Conservation (phyloP, 1,140 invertebrate genomes). For the Maconellicoccus hirsutus region DNA sequence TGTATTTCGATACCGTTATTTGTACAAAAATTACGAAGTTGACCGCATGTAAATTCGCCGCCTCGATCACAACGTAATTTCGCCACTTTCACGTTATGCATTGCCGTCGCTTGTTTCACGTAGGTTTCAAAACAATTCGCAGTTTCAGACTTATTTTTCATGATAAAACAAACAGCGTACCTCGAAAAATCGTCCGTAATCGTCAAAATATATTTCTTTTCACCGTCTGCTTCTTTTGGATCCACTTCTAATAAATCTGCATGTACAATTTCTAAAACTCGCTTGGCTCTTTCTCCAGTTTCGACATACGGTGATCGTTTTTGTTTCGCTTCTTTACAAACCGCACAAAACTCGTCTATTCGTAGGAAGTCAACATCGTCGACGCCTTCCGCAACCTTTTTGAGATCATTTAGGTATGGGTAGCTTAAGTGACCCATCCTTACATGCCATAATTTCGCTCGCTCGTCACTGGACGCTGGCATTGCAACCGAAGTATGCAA, state of each 20-base stretch:
- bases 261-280: conserved; percentile 32
- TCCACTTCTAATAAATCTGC: conserved; percentile 31
- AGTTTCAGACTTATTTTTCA: not conserved
- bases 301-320: conserved; percentile 28
- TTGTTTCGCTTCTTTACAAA: conserved; percentile 17
- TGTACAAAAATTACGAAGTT: conserved; percentile 22
- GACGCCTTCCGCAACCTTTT: too few relatives aligned
- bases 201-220: not conserved
- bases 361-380: too few relatives aligned
- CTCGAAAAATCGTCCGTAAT: not conserved
- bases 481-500: too few relatives aligned
- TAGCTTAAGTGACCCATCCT: too few relatives aligned
- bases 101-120: not conserved
- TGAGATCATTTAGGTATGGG: too few relatives aligned
- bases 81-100: conserved; percentile 23
- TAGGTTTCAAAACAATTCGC: not conserved
- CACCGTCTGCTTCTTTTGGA: not conserved
- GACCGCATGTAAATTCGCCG: conserved; percentile 25
- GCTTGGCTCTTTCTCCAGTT: conserved; percentile 27
- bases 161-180: not conserved
- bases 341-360: not conserved
- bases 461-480: too few relatives aligned
- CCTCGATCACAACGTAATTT: conserved; percentile 28
- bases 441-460: too few relatives aligned
- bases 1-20: conserved; percentile 32